A percentile compares a stretch with the other conserved stretches of the same genome.
phyloP scores from a whole-genome alignment of 1,140 invertebrate genomes.

The Argopecten irradians region DNA sequence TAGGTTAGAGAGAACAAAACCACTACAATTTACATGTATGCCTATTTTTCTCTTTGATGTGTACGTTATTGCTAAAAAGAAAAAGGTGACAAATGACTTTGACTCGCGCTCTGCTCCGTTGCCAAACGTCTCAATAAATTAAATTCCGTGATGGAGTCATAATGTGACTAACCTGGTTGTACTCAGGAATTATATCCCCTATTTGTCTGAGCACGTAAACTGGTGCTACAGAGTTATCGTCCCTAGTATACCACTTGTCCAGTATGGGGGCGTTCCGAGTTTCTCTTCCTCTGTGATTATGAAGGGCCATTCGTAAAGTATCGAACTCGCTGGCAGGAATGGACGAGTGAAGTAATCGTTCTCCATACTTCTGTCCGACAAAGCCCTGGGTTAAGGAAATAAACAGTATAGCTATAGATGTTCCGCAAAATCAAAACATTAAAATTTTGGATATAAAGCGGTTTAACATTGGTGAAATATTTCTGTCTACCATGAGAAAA shows the following conservation, averaged over 20 bases:
- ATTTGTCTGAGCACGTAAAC: slow-evolving; percentile 84
- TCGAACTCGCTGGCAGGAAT: slow-evolving; percentile 67
- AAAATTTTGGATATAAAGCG: neutral
- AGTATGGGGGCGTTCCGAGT: slow-evolving; percentile 64
- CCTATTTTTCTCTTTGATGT: neutral
- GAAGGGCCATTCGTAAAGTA: slow-evolving; percentile 60
- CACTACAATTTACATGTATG: too few relatives aligned
- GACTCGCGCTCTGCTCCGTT: neutral
- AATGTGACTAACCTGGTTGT: slow-evolving; percentile 29
- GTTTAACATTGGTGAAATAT: too few relatives aligned
- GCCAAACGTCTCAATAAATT: neutral
- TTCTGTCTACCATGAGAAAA: neutral
- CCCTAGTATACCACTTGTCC: slow-evolving; percentile 84
- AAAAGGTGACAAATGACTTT: neutral
- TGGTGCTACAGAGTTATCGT: slow-evolving; percentile 84
- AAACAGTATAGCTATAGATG: too few relatives aligned
- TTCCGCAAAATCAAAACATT: neutral
- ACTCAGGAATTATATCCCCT: slow-evolving; percentile 35
- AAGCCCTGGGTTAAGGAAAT: slow-evolving; percentile 79
- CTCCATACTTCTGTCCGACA: slow-evolving; percentile 71
- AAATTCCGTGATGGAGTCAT: neutral
- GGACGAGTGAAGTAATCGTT: slow-evolving; percentile 55
- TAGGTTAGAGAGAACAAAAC: too few relatives aligned
- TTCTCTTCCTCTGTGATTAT: slow-evolving; percentile 62
- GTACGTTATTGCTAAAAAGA: neutral